Percentiles rank a stretch among this genome's conserved stretches.
Evolutionary conservation across 2,113 vertebrate species (phyloP).

Genomic region (Mandrillus leucophaeus): DNA sequence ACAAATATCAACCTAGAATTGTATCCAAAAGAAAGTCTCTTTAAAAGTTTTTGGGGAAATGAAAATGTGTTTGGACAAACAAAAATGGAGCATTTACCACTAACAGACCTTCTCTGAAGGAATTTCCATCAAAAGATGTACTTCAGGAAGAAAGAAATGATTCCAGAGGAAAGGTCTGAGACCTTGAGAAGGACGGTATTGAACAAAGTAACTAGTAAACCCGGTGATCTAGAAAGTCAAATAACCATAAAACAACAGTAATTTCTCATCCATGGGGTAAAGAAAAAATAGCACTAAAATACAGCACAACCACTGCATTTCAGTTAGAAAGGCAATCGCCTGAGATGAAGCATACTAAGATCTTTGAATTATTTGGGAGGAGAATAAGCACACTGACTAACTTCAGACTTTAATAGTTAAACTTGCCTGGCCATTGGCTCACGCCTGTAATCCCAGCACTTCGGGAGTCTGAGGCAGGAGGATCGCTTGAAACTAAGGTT

Average conservation of each 20-base stretch:
- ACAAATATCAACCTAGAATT: background rate
- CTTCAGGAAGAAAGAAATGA: background rate
- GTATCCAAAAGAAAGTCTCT: background rate
- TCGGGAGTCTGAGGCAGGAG: too few relatives aligned
- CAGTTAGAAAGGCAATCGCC: background rate
- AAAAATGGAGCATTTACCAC: background rate
- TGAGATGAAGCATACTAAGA: background rate
- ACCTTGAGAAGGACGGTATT: background rate
- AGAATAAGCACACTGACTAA: background rate
- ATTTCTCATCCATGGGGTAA: background rate
- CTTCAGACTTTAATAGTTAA: background rate
- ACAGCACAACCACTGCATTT: background rate
- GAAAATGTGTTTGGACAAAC: background rate
- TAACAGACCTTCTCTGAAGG: background rate
- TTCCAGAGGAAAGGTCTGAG: background rate
- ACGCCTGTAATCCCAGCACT: background rate
- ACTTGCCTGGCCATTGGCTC: background rate
- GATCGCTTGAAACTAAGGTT: too few relatives aligned
- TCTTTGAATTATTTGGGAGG: background rate
- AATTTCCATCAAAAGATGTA: background rate
- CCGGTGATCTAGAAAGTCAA: too few relatives aligned
- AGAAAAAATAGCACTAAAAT: background rate
- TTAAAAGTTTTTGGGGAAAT: background rate
- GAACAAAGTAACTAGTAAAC: background rate
- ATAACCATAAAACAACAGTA: background rate